Base-by-base conservation (phyloP, 2,888 invertebrate species). In the Platycnemis pennipes region DNA sequence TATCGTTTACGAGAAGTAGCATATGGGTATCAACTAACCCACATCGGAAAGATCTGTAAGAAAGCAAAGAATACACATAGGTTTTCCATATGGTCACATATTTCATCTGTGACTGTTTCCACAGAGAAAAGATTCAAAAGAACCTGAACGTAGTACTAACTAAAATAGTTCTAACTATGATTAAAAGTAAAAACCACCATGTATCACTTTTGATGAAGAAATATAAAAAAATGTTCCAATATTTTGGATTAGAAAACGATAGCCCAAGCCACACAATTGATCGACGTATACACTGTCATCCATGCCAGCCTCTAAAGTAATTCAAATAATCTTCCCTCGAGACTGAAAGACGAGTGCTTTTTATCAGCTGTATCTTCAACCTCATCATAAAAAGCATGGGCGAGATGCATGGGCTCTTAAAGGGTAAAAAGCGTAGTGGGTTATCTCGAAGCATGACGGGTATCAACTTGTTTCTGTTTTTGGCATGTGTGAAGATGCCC, bases 401-500 rank as follows among this genome's bases (percentile, higher is more conserved):
- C 11, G 37, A 37, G 77, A 77, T 37, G 77, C 77, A 77, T 16
- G 77, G 16, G 37, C 31, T 13, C 31, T 31, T 31, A 16, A 37
- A 77, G 11, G 77, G 37, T 37, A 77, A 77, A 77, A 37, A 37
- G 37, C 4, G 2, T 16, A 77, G 77, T 77, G 8, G n/a, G 77
- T 77, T 77, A 77, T 77, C 77, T 13, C 37, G 11, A 16, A 37
- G 77, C 77, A 77, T 77, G 77, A 77, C 77, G n/a, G 77, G 77
- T 37, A 77, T 77, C 77, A 77, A 77, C 77, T 77, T 77, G 77
- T 77, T 77, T 77, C 77, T 37, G 77, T 77, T 91, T 69, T 91
- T 63, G 91, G 91, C 91, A 91, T 63, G 63, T 91, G 91, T 56
- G 53, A 91, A 91, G 44, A 91, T 87, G 63, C 44, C 26, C 63